Evolutionary conservation across 1,140 invertebrate genomes (phyloP).

Genomic region (Teleogryllus occipitalis): DNA sequence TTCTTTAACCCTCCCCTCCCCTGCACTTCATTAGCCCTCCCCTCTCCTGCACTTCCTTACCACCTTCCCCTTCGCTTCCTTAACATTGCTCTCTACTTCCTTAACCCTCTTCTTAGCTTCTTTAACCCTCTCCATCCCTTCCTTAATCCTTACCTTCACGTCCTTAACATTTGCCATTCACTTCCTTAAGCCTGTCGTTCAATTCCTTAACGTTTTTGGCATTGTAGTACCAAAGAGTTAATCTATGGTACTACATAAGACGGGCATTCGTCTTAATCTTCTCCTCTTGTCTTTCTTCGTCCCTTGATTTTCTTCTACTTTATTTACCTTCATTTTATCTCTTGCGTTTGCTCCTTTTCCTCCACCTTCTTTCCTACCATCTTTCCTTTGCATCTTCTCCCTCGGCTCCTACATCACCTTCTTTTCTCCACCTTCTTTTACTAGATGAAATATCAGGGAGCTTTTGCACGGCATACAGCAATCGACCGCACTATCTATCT

Average conservation of each 20-base stretch:
- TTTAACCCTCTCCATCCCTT: neutral
- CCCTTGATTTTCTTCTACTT: too few species aligned
- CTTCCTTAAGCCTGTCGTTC: too few species aligned
- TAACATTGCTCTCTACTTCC: too few species aligned
- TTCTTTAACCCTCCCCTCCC: neutral
- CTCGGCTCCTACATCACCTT: neutral
- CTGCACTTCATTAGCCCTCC: neutral
- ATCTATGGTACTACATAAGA: neutral
- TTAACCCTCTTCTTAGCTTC: neutral
- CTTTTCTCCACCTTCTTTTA: neutral
- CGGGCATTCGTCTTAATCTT: neutral
- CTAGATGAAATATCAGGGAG: too few species aligned
- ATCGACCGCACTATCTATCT: too few species aligned
- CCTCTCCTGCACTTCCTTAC: neutral
- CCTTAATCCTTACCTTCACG: too few species aligned
- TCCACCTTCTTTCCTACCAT: neutral
- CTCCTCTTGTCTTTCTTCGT: neutral
- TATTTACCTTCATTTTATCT: neutral
- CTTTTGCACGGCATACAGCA: too few species aligned
- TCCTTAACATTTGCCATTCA: neutral
- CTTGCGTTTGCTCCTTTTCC: neutral
- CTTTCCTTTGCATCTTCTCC: neutral
- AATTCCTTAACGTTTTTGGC: too few species aligned
- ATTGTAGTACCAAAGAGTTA: too few species aligned
- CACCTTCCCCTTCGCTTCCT: neutral